Percentiles rank a stretch among this genome's conserved stretches.
Evolutionary conservation across 1,140 invertebrate genomes (phyloP).

Genomic region (Heliconius hewitsoni): DNA sequence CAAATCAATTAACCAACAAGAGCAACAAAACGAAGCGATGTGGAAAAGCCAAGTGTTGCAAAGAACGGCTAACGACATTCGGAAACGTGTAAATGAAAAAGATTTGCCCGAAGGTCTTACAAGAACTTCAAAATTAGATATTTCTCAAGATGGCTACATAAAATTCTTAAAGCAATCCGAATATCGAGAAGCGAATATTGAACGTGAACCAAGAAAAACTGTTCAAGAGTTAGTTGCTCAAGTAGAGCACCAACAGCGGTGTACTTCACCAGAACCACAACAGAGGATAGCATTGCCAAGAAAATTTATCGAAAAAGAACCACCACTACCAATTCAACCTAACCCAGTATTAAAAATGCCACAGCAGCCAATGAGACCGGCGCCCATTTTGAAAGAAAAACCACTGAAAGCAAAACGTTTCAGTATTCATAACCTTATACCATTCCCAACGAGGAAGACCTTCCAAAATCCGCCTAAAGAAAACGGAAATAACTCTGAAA

Average conservation of each 20-base stretch:
- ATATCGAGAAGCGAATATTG: conserved; percentile 56
- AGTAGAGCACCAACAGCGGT: conserved; percentile 80
- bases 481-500: conserved; percentile 81
- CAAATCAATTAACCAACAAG: conserved; percentile 42
- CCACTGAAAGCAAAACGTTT: conserved; percentile 77
- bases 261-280: conserved; percentile 56
- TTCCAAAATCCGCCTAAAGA: conserved; percentile 76
- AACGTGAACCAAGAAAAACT: conserved; percentile 74
- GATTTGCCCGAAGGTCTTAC: conserved; percentile 62
- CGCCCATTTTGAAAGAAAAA: conserved; percentile 76
- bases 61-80: conserved; percentile 73
- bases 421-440: conserved; percentile 79
- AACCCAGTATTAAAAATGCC: conserved; percentile 65
- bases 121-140: conserved; percentile 68
- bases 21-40: conserved; percentile 47
- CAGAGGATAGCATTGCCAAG: conserved; percentile 45
- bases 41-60: conserved; percentile 79
- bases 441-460: conserved; percentile 77
- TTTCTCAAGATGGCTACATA: conserved; percentile 78
- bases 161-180: conserved; percentile 69
- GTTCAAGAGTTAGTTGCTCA: conserved; percentile 83
- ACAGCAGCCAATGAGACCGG: conserved; percentile 71
- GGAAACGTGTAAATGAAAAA: conserved; percentile 69
- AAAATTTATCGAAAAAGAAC: conserved; percentile 55
- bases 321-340: conserved; percentile 47